phyloP scores from a whole-genome alignment of 2,113 vertebrate species.

The Hippocampus barbouri region DNA sequence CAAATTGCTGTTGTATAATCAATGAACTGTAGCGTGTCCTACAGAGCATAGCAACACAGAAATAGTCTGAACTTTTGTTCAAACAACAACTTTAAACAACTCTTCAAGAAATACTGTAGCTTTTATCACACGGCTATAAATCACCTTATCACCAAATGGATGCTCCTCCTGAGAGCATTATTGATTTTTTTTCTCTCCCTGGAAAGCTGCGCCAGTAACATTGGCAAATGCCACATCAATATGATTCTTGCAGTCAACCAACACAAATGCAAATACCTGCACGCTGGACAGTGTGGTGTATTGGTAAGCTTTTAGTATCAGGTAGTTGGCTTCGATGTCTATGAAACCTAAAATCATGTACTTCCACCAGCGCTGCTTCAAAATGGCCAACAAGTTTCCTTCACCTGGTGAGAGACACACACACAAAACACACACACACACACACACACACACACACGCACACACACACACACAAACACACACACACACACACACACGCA shows the following conservation, averaged over 20 bases:
- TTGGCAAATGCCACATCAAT: not conserved
- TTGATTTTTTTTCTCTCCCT: not conserved
- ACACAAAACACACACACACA: not conserved
- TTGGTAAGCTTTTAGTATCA: slow-evolving; percentile 94
- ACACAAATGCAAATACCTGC: slow-evolving; percentile 62
- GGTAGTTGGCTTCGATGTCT: slow-evolving; percentile 94
- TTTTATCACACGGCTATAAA: not conserved
- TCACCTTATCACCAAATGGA: not conserved
- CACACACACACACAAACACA: slow-evolving; percentile 4
- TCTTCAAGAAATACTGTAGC: not conserved
- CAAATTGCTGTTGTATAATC: too few species aligned
- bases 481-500: not conserved
- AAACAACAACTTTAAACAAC: not conserved
- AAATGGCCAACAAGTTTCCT: slow-evolving; percentile 91
- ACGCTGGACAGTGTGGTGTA: slow-evolving; percentile 93
- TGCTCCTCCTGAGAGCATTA: not conserved
- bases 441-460: not conserved
- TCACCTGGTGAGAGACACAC: slow-evolving; percentile 73
- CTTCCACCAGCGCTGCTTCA: slow-evolving; percentile 96
- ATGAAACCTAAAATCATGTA: slow-evolving; percentile 94
- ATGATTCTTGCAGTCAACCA: not conserved
- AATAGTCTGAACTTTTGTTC: too few species aligned
- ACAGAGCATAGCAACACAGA: too few species aligned
- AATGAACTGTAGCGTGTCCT: too few species aligned
- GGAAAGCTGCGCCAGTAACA: not conserved